A percentile compares a stretch with the other conserved stretches of the same genome.
Evolutionary conservation across 2,888 invertebrate species (phyloP).

Genomic region (Stenolophus ochropezus): DNA sequence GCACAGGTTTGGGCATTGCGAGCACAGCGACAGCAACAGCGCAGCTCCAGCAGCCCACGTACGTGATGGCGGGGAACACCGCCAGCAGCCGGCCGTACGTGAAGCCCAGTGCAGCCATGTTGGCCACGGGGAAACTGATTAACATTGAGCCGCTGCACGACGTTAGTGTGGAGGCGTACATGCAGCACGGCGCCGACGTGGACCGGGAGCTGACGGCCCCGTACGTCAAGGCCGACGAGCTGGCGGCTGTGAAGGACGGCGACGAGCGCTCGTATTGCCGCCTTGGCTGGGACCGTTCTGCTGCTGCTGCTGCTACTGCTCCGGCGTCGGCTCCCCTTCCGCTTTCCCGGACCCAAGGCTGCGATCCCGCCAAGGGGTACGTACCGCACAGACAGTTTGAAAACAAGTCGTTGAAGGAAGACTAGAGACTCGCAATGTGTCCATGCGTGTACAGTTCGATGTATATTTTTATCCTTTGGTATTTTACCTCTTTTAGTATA

Average conservation of each 20-base stretch:
- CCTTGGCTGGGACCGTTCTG: constrained; percentile 54
- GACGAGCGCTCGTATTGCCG: constrained; percentile 46
- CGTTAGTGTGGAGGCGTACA: background rate
- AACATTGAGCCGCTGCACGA: constrained; percentile 47
- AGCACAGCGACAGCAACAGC: background rate
- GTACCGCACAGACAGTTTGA: constrained; percentile 69
- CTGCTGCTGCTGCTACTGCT: too few species aligned
- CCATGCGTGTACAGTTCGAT: constrained; percentile 41
- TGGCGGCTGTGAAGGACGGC: constrained; percentile 20
- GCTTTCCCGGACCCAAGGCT: background rate
- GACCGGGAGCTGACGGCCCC: constrained; percentile 7
- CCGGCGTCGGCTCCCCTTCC: background rate
- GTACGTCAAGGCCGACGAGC: constrained; percentile 51
- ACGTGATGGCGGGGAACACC: constrained; percentile 48
- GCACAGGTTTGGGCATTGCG: constrained; percentile 54
- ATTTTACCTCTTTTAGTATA: constrained; percentile 37
- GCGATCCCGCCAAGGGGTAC: constrained; percentile 65
- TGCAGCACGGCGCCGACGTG: constrained; percentile 22
- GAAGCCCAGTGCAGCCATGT: background rate
- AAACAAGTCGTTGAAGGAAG: constrained; percentile 68
- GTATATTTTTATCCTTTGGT: constrained; percentile 38
- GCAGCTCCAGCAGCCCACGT: background rate
- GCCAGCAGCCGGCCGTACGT: constrained; percentile 26
- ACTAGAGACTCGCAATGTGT: constrained; percentile 63
- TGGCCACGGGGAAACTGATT: constrained; percentile 37